A percentile compares a stretch with the other conserved stretches of the same genome.
Conservation (phyloP, 1,140 invertebrate species). For the Oreohelix idahoensis region DNA sequence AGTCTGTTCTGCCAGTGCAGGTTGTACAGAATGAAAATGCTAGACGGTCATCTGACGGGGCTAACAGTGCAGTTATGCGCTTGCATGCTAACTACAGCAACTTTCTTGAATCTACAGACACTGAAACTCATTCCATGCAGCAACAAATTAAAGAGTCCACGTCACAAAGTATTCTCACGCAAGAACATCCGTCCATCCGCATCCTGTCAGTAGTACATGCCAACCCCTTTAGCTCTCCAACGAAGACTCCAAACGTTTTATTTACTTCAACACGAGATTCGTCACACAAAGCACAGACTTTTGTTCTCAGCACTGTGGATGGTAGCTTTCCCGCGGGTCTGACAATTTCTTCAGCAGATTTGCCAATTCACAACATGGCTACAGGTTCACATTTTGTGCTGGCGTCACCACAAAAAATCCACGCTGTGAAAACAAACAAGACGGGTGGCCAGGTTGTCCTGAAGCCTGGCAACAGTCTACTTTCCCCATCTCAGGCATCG, state of each 20-base stretch:
- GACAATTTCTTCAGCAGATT: slow-evolving; percentile 8
- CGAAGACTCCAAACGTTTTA: slow-evolving; percentile 37
- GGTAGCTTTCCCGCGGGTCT: slow-evolving; percentile 25
- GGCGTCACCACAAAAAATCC: slow-evolving; percentile 49
- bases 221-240: slow-evolving; percentile 23
- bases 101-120: slow-evolving; percentile 77
- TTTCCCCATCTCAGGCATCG: slow-evolving; percentile 57
- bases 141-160: slow-evolving; percentile 44
- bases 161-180: slow-evolving; percentile 35
- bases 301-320: slow-evolving; percentile 28
- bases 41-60: slow-evolving; percentile 52
- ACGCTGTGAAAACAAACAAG: slow-evolving; percentile 49
- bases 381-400: slow-evolving; percentile 32
- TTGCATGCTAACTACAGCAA: slow-evolving; percentile 55
- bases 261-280: slow-evolving; percentile 37
- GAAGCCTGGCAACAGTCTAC: slow-evolving; percentile 47
- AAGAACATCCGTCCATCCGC: slow-evolving; percentile 37
- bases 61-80: slow-evolving; percentile 54
- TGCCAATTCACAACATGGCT: slow-evolving; percentile 19
- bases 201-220: slow-evolving; percentile 12
- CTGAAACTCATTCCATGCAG: slow-evolving; percentile 25
- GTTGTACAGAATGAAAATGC: slow-evolving; percentile 33
- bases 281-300: slow-evolving; percentile 29
- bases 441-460: slow-evolving; percentile 23
- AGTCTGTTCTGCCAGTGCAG: slow-evolving; percentile 68